These are phyloP conservation scores for Hypsibius dujardini DNA, from an alignment of 1,140 invertebrate species.

Conservation along the genomic window DNA sequence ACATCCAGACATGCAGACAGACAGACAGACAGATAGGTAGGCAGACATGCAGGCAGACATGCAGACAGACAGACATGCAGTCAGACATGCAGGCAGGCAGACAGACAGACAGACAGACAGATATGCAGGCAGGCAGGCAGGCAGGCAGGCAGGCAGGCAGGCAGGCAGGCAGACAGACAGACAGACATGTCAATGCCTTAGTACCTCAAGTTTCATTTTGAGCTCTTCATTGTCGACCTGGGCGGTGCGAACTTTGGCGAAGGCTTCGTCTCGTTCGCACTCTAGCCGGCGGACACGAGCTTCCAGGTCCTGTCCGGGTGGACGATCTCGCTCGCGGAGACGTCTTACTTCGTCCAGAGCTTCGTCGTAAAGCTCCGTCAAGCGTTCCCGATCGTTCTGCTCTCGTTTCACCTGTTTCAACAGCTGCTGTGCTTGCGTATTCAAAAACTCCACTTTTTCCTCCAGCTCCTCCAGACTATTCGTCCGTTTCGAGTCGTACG, in stretches of 20 bases:
- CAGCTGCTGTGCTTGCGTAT: slow-evolving; percentile 4
- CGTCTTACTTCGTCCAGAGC: background rate
- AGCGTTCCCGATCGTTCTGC: background rate
- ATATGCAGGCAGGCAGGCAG: no score
- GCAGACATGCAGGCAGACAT: no score
- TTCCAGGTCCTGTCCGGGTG: background rate
- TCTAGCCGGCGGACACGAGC: background rate
- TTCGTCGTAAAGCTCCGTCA: slow-evolving; percentile 12
- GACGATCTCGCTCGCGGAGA: background rate
- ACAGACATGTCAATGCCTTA: no score
- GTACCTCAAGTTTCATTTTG: background rate
- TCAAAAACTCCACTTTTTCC: slow-evolving; percentile 7
- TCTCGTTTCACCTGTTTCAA: slow-evolving; percentile 9
- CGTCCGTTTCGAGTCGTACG: background rate
- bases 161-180: no score
- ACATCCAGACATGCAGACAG: no score
- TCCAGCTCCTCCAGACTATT: background rate
- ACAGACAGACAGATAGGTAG: no score
- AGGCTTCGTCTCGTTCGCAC: slow-evolving; percentile 10
- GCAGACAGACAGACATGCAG: no score
- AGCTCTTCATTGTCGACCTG: slow-evolving; percentile 10
- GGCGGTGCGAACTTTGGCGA: background rate
- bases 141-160: no score
- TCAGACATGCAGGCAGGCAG: no score
- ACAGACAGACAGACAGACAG: no score